A percentile compares a stretch with the other conserved stretches of the same genome.
Evolutionary conservation across 2,113 vertebrate species (phyloP).

Genomic region (Pitta sordida): DNA sequence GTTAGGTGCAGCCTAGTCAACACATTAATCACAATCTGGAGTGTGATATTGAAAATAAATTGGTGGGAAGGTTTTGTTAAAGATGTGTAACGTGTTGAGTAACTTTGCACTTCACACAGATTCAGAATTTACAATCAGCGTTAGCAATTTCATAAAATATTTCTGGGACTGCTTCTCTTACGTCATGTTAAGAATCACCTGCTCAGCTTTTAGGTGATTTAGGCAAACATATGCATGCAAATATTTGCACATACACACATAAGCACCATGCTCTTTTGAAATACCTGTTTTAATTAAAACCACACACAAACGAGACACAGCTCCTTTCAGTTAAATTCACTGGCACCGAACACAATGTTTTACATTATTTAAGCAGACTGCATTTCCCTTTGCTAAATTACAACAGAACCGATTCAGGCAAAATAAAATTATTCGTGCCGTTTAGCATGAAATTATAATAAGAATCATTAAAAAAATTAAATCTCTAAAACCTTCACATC

Average conservation of each 20-base stretch:
- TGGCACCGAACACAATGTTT: not conserved
- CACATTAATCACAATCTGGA: not conserved
- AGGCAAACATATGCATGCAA: not conserved
- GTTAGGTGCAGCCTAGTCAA: not conserved
- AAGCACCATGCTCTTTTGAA: not conserved
- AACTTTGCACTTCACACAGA: not conserved
- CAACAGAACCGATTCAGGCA: not conserved
- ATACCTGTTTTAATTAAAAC: not conserved
- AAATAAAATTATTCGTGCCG: too few relatives aligned
- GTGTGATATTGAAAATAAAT: not conserved
- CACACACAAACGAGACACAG: not conserved
- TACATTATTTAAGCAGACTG: not conserved
- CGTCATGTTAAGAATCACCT: not conserved
- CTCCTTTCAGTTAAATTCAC: not conserved
- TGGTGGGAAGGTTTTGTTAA: not conserved
- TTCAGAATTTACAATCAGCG: not conserved
- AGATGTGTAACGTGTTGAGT: not conserved
- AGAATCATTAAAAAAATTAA: not conserved
- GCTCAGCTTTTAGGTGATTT: not conserved
- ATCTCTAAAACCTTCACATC: not conserved
- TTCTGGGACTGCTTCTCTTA: not conserved
- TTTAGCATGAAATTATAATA: not conserved
- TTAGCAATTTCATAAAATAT: not conserved
- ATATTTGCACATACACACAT: not conserved
- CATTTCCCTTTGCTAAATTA: not conserved